phyloP scores from a whole-genome alignment of 2,888 invertebrate genomes.

The Plebejus argus region DNA sequence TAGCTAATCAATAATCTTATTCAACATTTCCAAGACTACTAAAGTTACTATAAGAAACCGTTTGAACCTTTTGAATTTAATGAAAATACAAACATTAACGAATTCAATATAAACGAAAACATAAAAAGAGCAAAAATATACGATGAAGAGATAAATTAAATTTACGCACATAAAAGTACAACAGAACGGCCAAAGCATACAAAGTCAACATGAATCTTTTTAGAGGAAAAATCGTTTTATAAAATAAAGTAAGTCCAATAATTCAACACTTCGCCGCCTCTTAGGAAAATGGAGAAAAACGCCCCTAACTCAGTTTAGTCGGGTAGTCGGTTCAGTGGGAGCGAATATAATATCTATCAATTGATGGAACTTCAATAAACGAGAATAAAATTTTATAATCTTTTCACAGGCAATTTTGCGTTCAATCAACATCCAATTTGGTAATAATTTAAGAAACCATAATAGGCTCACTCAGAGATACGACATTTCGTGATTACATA shows the following conservation, averaged over 20 bases:
- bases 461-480: background rate
- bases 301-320: slow-evolving; percentile 75
- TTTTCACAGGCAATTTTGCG: background rate
- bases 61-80: background rate
- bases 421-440: background rate
- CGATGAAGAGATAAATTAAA: slow-evolving; percentile 8
- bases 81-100: background rate
- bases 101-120: background rate
- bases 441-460: background rate
- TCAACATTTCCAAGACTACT: no score
- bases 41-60: background rate
- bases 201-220: slow-evolving; percentile 70
- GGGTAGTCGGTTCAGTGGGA: slow-evolving; percentile 61
- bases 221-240: slow-evolving; percentile 66
- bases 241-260: slow-evolving; percentile 77
- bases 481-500: no score
- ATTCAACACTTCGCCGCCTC: slow-evolving; percentile 73
- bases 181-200: slow-evolving; percentile 40
- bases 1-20: no score
- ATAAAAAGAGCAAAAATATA: background rate
- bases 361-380: slow-evolving; percentile 43
- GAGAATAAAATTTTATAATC: background rate
- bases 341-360: slow-evolving; percentile 65
- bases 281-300: slow-evolving; percentile 75
- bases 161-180: slow-evolving; percentile 22